These are phyloP conservation scores for Rotaria magnacalcarata DNA, from an alignment of 2,888 invertebrate genomes.

Conservation along the genomic window DNA sequence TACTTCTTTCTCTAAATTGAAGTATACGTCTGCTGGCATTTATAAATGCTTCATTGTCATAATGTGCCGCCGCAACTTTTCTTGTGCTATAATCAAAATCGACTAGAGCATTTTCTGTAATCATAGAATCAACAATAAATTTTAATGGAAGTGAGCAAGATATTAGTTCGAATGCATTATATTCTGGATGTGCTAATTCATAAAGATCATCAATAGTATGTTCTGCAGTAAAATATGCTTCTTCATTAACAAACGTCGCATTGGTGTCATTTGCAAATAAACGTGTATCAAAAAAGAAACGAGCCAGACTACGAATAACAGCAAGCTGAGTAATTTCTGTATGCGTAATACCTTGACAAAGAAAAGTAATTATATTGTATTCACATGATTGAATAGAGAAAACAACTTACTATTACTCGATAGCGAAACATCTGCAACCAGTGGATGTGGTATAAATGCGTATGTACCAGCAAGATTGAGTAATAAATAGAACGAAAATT, in stretches of 20 bases:
- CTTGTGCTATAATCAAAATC: slow-evolving; percentile 38
- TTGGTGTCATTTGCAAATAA: not conserved
- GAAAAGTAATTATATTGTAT: too few relatives aligned
- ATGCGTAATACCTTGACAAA: not conserved
- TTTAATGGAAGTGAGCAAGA: not conserved
- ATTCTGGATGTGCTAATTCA: not conserved
- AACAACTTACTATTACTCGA: not conserved
- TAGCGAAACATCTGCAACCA: not conserved
- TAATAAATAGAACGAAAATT: not conserved
- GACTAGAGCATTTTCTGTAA: not conserved
- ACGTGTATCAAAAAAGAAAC: not conserved
- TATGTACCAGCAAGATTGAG: not conserved
- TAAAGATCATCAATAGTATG: not conserved
- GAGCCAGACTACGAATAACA: not conserved
- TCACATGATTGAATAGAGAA: not conserved
- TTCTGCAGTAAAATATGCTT: not conserved
- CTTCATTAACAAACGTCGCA: not conserved
- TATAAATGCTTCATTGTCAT: slow-evolving; percentile 35
- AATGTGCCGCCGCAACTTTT: slow-evolving; percentile 44
- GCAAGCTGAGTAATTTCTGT: not conserved
- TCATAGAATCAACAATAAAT: not conserved
- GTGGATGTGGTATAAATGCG: not conserved
- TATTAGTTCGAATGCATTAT: not conserved
- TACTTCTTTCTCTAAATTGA: not conserved
- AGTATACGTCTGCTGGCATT: slow-evolving; percentile 37